These are phyloP conservation scores for Drosophila ananassae DNA, from an alignment of 1,140 invertebrate species.

Conservation along the genomic window DNA sequence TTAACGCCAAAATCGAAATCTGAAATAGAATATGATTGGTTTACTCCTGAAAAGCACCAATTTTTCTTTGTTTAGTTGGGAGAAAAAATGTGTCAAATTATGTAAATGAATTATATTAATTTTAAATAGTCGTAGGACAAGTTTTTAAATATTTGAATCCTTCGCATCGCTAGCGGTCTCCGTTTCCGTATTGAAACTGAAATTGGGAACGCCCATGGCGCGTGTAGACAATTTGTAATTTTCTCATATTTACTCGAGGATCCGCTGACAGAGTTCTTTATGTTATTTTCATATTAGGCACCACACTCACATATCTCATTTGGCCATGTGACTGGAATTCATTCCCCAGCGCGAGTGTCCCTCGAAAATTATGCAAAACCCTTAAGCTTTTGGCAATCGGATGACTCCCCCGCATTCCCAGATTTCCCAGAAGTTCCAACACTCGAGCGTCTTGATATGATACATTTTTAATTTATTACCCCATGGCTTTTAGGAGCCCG, in stretches of 20 bases:
- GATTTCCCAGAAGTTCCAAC: conserved; percentile 6
- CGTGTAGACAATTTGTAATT: conserved; percentile 69
- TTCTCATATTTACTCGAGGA: conserved; percentile 39
- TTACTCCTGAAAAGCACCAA: too few species aligned
- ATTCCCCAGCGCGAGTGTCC: conserved; percentile 17
- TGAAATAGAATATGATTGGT: too few species aligned
- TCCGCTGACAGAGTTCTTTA: conserved; percentile 51
- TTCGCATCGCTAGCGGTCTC: conserved; percentile 5
- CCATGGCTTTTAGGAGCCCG: conserved; percentile 55
- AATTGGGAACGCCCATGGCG: conserved; percentile 8
- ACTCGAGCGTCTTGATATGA: conserved; percentile 21
- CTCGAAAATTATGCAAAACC: conserved; percentile 57
- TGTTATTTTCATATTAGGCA: conserved; percentile 67
- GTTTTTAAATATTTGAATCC: not conserved
- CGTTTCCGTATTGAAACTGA: conserved; percentile 3
- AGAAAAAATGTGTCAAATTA: not conserved
- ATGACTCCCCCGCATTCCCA: conserved; percentile 13
- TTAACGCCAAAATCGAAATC: not conserved
- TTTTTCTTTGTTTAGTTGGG: not conserved
- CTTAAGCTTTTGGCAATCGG: conserved; percentile 52
- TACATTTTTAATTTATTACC: conserved; percentile 72
- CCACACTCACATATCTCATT: conserved; percentile 39
- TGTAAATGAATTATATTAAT: too few species aligned
- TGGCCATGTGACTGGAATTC: conserved; percentile 70
- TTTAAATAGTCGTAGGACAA: too few species aligned